Base-by-base conservation (phyloP, 2,888 invertebrate species). In the Orgyia antiqua region DNA sequence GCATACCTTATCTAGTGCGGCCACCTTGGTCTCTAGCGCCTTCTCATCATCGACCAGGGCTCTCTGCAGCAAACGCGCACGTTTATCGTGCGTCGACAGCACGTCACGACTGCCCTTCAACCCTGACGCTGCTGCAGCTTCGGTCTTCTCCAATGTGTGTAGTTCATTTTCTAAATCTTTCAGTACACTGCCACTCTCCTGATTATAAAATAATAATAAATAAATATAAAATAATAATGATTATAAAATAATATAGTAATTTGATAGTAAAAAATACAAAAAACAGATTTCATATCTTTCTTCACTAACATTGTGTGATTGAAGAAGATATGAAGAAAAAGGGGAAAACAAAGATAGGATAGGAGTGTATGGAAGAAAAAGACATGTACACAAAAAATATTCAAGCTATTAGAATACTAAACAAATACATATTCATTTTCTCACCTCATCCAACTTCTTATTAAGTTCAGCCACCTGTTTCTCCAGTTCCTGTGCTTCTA, bases 111-210 rank as follows among this genome's bases (percentile, higher is more conserved):
- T 52, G 27, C 86, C 89, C 31, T 91, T 91, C 45, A 89, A 89
- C 8, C 90, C 88, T 4, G 91, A 88, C 0, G 89, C 77, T 0
- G 89, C 75, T 32, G 90, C 88, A 1, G 92, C 93, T 56, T 95
- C 93, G 0, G 73, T 63, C 45, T 90, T 90, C 63, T 94, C 93
- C 13, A 88, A 84, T 4, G 74, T 87, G 33, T 89, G 89, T 19
- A 95, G 70, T 32, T 90, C 84, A 0, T 70, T 66, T 57, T 96
- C 94, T 3, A 95, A 58, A 25, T 83, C 68, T 31, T 88, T 79
- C 8, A 97, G 78, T 18, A 86, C 83, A 11, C 88, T 90, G 24
- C 92, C 92, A 42, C 88, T 87, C 58, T 92, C 92, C 91, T 93
- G 51, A 0, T 1, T n/a, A 4, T 1, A 10, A 5, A 7, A n/a